Evolutionary conservation across 2,797 vertebrate species (phyloP).

Genomic region (Neosilurus mollespiculum): DNA sequence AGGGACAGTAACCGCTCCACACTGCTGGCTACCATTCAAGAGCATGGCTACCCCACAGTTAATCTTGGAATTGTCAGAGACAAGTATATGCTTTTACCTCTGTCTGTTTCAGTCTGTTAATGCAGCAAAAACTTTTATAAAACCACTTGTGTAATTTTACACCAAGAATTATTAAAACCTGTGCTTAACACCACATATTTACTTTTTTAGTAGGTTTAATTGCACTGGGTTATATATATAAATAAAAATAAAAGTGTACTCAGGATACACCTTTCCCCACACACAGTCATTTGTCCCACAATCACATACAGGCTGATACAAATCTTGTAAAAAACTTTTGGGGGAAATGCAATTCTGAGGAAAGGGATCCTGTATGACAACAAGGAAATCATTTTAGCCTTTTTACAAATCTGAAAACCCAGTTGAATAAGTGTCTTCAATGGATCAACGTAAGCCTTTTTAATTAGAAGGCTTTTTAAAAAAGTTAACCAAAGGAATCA

Average conservation of each 20-base stretch:
- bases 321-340: too few species aligned
- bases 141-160: background rate
- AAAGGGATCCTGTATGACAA: too few species aligned
- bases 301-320: too few species aligned
- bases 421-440: too few species aligned
- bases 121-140: background rate
- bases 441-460: too few species aligned
- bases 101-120: slow-evolving; percentile 1
- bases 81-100: slow-evolving; percentile 73
- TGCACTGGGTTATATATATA: background rate
- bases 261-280: background rate
- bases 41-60: slow-evolving; percentile 97
- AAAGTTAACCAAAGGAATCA: too few species aligned
- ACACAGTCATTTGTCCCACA: too few species aligned
- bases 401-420: too few species aligned
- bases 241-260: too few species aligned
- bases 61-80: slow-evolving; percentile 98
- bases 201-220: background rate
- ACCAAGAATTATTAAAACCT: background rate
- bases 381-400: too few species aligned
- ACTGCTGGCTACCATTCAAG: slow-evolving; percentile 96
- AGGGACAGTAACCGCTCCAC: slow-evolving; percentile 97
- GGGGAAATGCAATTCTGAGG: too few species aligned
- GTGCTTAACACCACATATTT: background rate
- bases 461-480: too few species aligned